Base-by-base conservation (phyloP, 92 coral and sea anemone species). In the Montipora capitata region DNA sequence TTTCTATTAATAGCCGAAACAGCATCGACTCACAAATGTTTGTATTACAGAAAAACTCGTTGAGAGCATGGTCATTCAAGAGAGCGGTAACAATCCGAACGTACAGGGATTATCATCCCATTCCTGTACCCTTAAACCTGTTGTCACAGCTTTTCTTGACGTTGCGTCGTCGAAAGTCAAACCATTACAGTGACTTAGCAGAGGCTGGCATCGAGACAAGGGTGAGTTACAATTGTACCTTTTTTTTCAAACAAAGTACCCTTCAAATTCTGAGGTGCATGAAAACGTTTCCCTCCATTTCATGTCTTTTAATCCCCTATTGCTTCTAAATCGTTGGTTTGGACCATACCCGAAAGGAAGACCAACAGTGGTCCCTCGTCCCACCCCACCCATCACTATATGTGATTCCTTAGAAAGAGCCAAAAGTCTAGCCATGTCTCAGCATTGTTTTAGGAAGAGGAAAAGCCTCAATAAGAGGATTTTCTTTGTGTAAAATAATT, bases 11-110 rank as follows among this genome's bases (percentile, higher is more conserved):
- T 27, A 27, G 35, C 35, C 35, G 18, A 77, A 39, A n/a, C 10
- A 8, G 41, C 44, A 48, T 48, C 52, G 52, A 48, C 10, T 5
- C 52, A 4, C 4, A 6, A 15, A 4, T 20, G 39, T 10, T 78
- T 48, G 5, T 44, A 4, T 41, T 13, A 4, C 45, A 83, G 87
- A 62, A 83, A 41, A 83, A 83, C 72, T 83, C 87, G 1, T 61
- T 83, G 40, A 83, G 2, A 20, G 87, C 63, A 57, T 83, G 87
- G 87, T 83, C 87, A 10, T 83, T 83, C 39, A 83, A 83, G 52
- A 72, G 18, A 57, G 87, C 87, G 3, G 79, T 83, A 2, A 83
- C 87, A 41, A 83, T 83, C 44, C 79, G 79, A 41, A 83, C 87
- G 0, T 83, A 83, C 63, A 71, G 51, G 4, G 79, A 62, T 63